A percentile compares a stretch with the other conserved stretches of the same genome.
These are phyloP conservation scores for Athrips mouffetella DNA, from an alignment of 2,888 invertebrate species.

Conservation along the genomic window DNA sequence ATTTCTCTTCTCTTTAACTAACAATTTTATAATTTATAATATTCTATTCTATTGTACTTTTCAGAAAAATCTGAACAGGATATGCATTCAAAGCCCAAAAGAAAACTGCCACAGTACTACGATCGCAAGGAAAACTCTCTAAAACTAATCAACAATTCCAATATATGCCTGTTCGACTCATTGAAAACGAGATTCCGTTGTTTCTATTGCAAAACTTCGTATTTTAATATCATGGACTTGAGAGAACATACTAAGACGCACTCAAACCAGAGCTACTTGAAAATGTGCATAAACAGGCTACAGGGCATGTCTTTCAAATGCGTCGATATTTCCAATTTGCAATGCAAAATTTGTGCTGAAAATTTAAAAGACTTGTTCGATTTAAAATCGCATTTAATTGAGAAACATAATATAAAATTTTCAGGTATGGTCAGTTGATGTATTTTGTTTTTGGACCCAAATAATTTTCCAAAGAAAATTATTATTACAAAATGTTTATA, in stretches of 20 bases:
- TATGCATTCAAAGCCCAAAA: not conserved
- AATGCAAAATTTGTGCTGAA: slow-evolving; percentile 40
- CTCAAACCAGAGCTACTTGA: slow-evolving; percentile 28
- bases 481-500: too few species aligned
- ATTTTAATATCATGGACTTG: slow-evolving; percentile 35
- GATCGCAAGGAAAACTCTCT: slow-evolving; percentile 38
- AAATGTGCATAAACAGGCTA: slow-evolving; percentile 30
- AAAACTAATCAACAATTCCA: slow-evolving; percentile 47
- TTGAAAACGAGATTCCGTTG: slow-evolving; percentile 45
- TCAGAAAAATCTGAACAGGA: slow-evolving; percentile 19
- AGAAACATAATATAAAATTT: slow-evolving; percentile 34
- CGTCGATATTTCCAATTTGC: slow-evolving; percentile 45
- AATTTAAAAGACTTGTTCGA: slow-evolving; percentile 28
- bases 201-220: slow-evolving; percentile 39
- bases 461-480: too few species aligned
- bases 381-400: slow-evolving; percentile 37
- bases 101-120: slow-evolving; percentile 21
- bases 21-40: too few species aligned
- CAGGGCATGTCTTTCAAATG: slow-evolving; percentile 39
- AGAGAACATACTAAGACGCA: slow-evolving; percentile 38
- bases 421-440: too few species aligned
- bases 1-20: too few species aligned
- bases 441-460: too few species aligned
- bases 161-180: slow-evolving; percentile 47
- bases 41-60: too few species aligned